Evolutionary conservation across 2,888 invertebrate species (phyloP).

Genomic region (Mythimna albipuncta): DNA sequence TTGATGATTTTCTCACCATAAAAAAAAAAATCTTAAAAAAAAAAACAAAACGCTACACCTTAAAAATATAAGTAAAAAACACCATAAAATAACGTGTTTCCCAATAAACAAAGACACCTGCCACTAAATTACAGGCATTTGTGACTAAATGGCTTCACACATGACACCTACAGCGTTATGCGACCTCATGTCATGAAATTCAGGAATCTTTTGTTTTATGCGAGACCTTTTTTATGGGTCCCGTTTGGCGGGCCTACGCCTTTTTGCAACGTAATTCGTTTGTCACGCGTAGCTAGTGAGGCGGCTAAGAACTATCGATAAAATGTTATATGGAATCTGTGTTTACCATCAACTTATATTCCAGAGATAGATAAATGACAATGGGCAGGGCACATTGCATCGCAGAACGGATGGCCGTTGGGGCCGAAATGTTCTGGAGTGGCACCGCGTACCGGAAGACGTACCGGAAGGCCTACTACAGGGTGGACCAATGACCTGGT

Average conservation of each 20-base stretch:
- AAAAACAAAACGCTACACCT: background rate
- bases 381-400: no score
- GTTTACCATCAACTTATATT: background rate
- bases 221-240: slow-evolving; percentile 62
- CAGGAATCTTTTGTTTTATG: slow-evolving; percentile 66
- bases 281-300: slow-evolving; percentile 60
- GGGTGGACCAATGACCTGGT: no score
- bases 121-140: slow-evolving; percentile 44
- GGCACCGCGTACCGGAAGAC: no score
- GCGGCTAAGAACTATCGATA: slow-evolving; percentile 51
- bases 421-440: no score
- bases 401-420: no score
- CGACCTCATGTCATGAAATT: slow-evolving; percentile 58
- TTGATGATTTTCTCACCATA: no score
- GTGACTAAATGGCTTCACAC: slow-evolving; percentile 40
- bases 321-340: background rate
- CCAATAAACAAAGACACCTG: slow-evolving; percentile 46
- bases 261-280: slow-evolving; percentile 64
- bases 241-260: slow-evolving; percentile 61
- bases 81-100: slow-evolving; percentile 17
- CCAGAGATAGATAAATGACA: no score
- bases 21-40: no score
- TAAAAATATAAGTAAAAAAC: background rate
- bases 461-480: no score
- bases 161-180: slow-evolving; percentile 42